A percentile compares a stretch with the other conserved stretches of the same genome.
phyloP scores from a whole-genome alignment of 1,140 invertebrate species.

The Conus ventricosus region DNA sequence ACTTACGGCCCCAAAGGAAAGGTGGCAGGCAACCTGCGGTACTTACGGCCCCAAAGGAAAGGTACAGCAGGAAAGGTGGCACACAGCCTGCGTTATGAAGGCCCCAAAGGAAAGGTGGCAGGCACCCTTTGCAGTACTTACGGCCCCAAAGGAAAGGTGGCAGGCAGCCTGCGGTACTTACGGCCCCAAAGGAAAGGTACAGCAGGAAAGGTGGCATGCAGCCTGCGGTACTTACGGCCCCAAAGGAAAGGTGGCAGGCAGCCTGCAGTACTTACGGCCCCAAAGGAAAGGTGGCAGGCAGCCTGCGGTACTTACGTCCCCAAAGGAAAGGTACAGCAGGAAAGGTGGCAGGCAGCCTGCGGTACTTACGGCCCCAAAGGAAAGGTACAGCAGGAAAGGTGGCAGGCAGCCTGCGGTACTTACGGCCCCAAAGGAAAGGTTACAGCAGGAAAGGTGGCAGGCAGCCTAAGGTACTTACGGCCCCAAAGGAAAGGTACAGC shows the following conservation, averaged over 20 bases:
- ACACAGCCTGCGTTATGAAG: conserved; percentile 43
- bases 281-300: conserved; percentile 45
- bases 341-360: neutral
- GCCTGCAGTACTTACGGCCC: conserved; percentile 57
- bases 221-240: conserved; percentile 57
- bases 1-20: conserved; percentile 65
- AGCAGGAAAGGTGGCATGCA: no score
- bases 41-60: conserved; percentile 65
- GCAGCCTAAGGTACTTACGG: conserved; percentile 50
- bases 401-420: conserved; percentile 33
- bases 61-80: neutral
- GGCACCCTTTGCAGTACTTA: conserved; percentile 45
- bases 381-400: conserved; percentile 37
- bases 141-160: conserved; percentile 58
- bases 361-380: conserved; percentile 63
- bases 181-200: conserved; percentile 61
- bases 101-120: conserved; percentile 55
- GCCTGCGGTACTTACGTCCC: conserved; percentile 57
- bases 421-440: conserved; percentile 63
- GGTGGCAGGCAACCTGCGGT: neutral
- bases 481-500: conserved; percentile 60
- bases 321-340: conserved; percentile 57
- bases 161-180: conserved; percentile 44
- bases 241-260: conserved; percentile 45
- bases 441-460: no score